Evolutionary conservation across 2,888 invertebrate genomes (phyloP).

Genomic region (Macropis europaea): DNA sequence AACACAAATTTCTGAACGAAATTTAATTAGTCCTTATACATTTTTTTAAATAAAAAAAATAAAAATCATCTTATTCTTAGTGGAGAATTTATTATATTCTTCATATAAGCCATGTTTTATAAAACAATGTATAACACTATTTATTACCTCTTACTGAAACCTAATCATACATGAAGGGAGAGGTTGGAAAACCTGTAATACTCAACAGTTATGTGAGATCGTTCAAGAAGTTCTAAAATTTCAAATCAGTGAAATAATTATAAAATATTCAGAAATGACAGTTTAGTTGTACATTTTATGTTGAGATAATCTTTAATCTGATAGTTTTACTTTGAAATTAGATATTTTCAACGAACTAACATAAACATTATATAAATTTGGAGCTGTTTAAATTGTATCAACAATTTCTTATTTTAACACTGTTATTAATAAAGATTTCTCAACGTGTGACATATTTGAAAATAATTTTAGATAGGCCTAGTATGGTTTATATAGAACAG

Average conservation of each 20-base stretch:
- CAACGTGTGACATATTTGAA: neutral
- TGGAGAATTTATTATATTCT: neutral
- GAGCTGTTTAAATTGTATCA: neutral
- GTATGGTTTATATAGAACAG: conserved; percentile 20
- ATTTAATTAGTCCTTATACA: no score
- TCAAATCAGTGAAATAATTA: neutral
- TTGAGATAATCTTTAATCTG: neutral
- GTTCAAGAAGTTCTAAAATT: neutral
- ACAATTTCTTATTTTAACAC: neutral
- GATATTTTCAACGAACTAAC: neutral
- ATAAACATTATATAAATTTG: neutral
- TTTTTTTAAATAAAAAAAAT: no score
- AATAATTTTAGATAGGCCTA: neutral
- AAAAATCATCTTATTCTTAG: conserved; percentile 1
- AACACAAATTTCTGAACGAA: neutral
- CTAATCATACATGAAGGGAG: neutral
- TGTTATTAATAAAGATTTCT: neutral
- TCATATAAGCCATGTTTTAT: conserved; percentile 1
- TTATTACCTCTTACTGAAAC: neutral
- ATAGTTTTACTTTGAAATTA: neutral
- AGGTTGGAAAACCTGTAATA: neutral
- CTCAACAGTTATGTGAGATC: neutral
- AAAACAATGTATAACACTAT: conserved; percentile 11
- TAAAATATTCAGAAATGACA: neutral
- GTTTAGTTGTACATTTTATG: neutral